A percentile compares a stretch with the other conserved stretches of the same genome.
Evolutionary conservation across 2,113 vertebrate genomes (phyloP).

Genomic region (Ursus arctos): DNA sequence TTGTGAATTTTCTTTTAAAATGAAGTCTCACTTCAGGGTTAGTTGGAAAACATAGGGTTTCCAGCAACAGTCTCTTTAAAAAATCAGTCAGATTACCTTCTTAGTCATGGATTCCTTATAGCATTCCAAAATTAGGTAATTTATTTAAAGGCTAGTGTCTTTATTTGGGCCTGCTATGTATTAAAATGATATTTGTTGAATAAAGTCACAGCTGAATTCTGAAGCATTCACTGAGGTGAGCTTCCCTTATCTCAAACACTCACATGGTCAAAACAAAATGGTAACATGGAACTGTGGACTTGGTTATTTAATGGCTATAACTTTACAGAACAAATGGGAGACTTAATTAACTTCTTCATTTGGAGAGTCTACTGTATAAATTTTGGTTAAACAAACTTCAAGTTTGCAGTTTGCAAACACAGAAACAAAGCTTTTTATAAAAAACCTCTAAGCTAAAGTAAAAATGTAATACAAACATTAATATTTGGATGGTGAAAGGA

Average conservation of each 20-base stretch:
- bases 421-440: background rate
- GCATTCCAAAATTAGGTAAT: background rate
- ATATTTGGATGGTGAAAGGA: background rate
- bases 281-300: background rate
- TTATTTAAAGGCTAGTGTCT: background rate
- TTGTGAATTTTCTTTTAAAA: conserved; percentile 28
- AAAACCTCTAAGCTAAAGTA: background rate
- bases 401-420: background rate
- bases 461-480: background rate
- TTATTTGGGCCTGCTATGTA: background rate
- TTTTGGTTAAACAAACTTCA: background rate
- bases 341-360: background rate
- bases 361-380: background rate
- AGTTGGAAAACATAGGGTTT: background rate
- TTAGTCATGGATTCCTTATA: background rate
- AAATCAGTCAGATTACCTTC: background rate
- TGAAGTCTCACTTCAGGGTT: background rate
- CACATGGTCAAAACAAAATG: background rate
- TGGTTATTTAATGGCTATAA: background rate
- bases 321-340: background rate
- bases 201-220: background rate
- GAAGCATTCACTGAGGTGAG: background rate
- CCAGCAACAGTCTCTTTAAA: background rate
- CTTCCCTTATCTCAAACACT: background rate
- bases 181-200: background rate